Percentiles rank a stretch among this genome's conserved stretches.
phyloP scores from a whole-genome alignment of 2,797 vertebrate species.

The Aselliscus stoliczkanus region DNA sequence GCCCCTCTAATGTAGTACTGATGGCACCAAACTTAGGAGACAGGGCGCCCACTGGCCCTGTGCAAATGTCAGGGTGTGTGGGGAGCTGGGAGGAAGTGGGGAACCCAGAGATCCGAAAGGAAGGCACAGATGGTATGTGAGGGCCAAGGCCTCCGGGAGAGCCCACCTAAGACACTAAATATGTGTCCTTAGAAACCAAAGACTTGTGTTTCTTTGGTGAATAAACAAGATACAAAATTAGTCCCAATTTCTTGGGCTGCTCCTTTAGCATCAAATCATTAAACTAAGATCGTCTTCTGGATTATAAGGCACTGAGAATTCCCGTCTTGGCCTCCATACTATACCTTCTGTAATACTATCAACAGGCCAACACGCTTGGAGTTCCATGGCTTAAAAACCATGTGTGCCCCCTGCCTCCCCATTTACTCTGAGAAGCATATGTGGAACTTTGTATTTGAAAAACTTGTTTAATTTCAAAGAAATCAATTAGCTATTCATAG shows the following conservation, averaged over 20 bases:
- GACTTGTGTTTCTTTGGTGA: neutral
- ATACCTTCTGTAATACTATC: neutral
- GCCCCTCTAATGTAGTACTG: neutral
- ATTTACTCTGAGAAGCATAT: neutral
- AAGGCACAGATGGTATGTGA: neutral
- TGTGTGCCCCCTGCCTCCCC: neutral
- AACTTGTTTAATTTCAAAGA: neutral
- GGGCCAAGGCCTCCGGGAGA: neutral
- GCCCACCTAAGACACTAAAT: neutral
- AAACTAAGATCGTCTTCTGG: neutral
- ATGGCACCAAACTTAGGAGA: neutral
- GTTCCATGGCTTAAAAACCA: neutral
- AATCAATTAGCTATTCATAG: neutral
- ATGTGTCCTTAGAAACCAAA: neutral
- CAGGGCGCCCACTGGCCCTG: neutral
- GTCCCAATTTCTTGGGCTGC: neutral
- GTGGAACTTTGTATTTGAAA: neutral
- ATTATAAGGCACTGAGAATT: neutral
- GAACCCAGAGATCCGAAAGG: neutral
- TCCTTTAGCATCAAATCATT: neutral
- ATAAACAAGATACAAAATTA: neutral
- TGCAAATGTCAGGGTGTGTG: rapidly evolving
- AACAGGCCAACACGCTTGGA: neutral
- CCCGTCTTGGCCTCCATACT: neutral
- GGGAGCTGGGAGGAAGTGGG: neutral